phyloP scores from a whole-genome alignment of 2,888 invertebrate species.

The Metalampra italica region DNA sequence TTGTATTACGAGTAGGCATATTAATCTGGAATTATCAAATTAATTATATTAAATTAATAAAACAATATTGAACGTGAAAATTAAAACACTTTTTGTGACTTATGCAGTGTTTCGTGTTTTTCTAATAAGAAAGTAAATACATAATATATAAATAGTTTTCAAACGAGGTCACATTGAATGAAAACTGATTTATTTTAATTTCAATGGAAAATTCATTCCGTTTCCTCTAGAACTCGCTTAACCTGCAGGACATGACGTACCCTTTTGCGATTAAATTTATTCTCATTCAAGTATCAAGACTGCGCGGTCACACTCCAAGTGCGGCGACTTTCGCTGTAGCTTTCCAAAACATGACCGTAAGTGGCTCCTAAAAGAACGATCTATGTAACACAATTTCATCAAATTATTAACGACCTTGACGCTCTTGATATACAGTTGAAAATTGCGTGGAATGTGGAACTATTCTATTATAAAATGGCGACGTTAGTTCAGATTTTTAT shows the following conservation, averaged over 20 bases:
- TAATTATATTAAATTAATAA: no score
- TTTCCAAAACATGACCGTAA: constrained; percentile 63
- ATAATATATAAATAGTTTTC: no score
- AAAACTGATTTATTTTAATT: no score
- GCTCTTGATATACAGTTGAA: constrained; percentile 21
- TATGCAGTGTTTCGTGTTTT: no score
- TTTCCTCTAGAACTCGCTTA: neutral
- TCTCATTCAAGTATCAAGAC: constrained; percentile 45
- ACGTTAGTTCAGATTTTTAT: neutral
- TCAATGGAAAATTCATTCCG: neutral
- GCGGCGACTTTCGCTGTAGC: constrained; percentile 69
- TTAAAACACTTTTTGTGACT: no score
- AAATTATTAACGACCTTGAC: constrained; percentile 13
- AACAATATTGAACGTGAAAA: no score
- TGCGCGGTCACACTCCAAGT: constrained; percentile 44
- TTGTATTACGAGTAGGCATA: no score
- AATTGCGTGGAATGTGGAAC: constrained; percentile 20
- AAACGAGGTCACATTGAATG: no score
- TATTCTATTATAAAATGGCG: neutral
- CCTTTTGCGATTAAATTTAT: neutral
- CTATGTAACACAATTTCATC: constrained; percentile 21
- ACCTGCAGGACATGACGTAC: neutral
- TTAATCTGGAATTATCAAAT: no score
- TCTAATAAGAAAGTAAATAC: no score
- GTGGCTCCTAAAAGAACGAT: constrained; percentile 31